Percentiles rank a stretch among this genome's conserved stretches.
phyloP scores from a whole-genome alignment of 2,113 vertebrate species.

The Gallinago jamesoni region DNA sequence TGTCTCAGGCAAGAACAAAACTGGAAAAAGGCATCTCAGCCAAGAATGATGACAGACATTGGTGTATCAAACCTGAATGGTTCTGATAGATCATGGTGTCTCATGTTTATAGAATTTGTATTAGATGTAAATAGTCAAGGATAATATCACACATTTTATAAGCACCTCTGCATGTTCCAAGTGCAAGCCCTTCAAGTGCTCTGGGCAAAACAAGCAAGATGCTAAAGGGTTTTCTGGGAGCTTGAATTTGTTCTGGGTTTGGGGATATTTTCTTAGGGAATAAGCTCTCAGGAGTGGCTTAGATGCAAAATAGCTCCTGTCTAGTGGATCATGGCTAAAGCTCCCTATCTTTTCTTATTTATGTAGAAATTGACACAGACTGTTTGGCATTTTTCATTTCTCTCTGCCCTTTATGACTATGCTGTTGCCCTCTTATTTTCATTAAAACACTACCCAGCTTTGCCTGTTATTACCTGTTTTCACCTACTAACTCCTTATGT shows the following conservation, averaged over 20 bases:
- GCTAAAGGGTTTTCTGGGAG: not conserved
- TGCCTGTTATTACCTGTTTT: not conserved
- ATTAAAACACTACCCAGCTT: not conserved
- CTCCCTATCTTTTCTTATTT: not conserved
- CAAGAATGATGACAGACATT: not conserved
- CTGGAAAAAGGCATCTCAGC: not conserved
- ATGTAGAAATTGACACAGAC: not conserved
- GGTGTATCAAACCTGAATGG: not conserved
- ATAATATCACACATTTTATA: not conserved
- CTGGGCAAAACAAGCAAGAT: not conserved
- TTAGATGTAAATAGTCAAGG: not conserved
- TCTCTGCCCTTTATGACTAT: not conserved
- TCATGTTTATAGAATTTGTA: not conserved
- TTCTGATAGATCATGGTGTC: accelerated
- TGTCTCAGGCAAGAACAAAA: not conserved
- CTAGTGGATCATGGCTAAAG: not conserved
- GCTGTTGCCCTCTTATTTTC: not conserved
- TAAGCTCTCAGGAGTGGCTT: not conserved
- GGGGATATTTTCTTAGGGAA: not conserved
- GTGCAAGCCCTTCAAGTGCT: not conserved
- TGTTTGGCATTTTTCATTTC: not conserved
- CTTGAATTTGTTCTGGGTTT: not conserved
- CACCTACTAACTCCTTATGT: not conserved
- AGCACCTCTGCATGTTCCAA: accelerated
- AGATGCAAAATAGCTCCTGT: not conserved